phyloP scores from a whole-genome alignment of 2,797 vertebrate genomes.

The Enteromius trimaculatus region DNA sequence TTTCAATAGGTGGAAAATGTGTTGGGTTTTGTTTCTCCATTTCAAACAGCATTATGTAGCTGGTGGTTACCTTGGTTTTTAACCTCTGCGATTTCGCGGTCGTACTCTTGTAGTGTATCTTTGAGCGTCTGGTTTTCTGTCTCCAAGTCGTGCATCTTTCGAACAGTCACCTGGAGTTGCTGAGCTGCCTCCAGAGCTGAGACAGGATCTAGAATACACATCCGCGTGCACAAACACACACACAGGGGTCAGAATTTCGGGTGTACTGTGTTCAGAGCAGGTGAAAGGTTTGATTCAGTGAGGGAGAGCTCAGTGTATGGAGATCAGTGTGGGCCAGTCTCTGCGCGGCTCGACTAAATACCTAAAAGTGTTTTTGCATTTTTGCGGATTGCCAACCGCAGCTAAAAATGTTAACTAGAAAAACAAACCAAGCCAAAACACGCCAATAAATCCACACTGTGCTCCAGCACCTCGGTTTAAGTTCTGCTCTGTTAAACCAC shows the following conservation, averaged over 20 bases:
- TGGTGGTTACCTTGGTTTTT: constrained; percentile 84
- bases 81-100: constrained; percentile 86
- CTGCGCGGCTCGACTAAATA: constrained; percentile 34
- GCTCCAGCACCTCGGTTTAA: constrained; percentile 14
- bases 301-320: constrained; percentile 27
- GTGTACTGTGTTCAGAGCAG: background rate
- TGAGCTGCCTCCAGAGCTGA: constrained; percentile 87
- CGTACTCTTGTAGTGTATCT: constrained; percentile 87
- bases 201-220: constrained; percentile 78
- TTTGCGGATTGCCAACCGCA: constrained; percentile 39
- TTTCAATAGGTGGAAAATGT: background rate
- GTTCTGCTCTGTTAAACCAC: background rate
- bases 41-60: background rate
- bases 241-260: background rate
- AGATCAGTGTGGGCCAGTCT: constrained; percentile 27
- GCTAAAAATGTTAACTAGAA: constrained; percentile 47
- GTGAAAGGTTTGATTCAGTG: constrained; percentile 37
- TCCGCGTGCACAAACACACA: background rate
- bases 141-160: constrained; percentile 88
- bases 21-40: background rate
- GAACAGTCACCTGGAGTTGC: constrained; percentile 87
- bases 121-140: constrained; percentile 90
- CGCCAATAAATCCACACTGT: constrained; percentile 35
- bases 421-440: constrained; percentile 40
- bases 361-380: constrained; percentile 45